These are phyloP conservation scores for Apamea anceps DNA, from an alignment of 2,888 invertebrate genomes.

Conservation along the genomic window DNA sequence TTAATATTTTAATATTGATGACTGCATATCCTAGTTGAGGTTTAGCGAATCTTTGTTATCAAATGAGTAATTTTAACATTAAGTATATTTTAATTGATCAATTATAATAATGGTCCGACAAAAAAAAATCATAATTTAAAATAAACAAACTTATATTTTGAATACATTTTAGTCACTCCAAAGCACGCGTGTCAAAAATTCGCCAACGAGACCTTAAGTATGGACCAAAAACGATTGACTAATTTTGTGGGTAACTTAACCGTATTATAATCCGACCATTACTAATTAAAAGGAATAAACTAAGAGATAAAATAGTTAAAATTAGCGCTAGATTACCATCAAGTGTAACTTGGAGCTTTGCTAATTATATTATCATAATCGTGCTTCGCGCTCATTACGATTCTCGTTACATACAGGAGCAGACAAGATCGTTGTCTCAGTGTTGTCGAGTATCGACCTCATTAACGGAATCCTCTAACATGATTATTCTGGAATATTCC, in stretches of 20 bases:
- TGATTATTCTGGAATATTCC: constrained; percentile 10
- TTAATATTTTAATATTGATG: constrained; percentile 61
- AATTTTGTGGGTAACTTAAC: background rate
- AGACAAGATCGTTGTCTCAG: constrained; percentile 17
- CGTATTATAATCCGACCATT: constrained; percentile 9
- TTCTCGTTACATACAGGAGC: constrained; percentile 16
- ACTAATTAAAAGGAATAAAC: constrained; percentile 27
- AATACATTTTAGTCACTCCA: background rate
- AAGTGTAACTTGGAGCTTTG: constrained; percentile 8
- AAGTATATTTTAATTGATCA: background rate
- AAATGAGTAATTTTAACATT: background rate
- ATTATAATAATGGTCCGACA: background rate
- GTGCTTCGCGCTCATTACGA: constrained; percentile 29
- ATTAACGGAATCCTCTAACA: constrained; percentile 27
- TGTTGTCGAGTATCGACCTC: constrained; percentile 21
- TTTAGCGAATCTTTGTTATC: constrained; percentile 6
- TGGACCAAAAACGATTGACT: constrained; percentile 2
- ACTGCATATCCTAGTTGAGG: constrained; percentile 20
- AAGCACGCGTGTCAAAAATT: constrained; percentile 8
- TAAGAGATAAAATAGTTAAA: constrained; percentile 25
- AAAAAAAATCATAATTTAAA: background rate
- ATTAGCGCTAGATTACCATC: constrained; percentile 24
- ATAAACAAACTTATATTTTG: background rate
- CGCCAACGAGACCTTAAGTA: constrained; percentile 21
- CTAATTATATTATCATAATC: constrained; percentile 44